Percentiles rank a stretch among this genome's conserved stretches.
These are phyloP conservation scores for Tiliacea citrago DNA, from an alignment of 2,888 invertebrate genomes.

Conservation along the genomic window DNA sequence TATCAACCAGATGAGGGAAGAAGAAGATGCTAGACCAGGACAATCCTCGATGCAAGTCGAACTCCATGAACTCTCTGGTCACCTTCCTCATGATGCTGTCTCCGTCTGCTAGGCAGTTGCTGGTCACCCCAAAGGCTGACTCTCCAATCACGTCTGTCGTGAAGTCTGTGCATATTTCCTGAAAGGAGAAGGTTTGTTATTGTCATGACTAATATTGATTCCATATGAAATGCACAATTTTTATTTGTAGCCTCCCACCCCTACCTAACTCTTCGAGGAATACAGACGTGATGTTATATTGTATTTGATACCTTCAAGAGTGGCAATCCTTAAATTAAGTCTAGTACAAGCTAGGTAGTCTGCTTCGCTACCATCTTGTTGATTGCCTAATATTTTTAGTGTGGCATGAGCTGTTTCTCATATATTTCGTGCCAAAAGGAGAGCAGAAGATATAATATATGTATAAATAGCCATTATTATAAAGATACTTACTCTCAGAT, in stretches of 20 bases:
- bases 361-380: background rate
- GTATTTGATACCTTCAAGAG: background rate
- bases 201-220: background rate
- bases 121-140: conserved; percentile 73
- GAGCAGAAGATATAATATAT: background rate
- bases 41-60: conserved; percentile 68
- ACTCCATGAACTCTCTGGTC: conserved; percentile 72
- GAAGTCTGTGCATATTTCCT: conserved; percentile 71
- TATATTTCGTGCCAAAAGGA: background rate
- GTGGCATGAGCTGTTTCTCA: background rate
- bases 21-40: conserved; percentile 78
- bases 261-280: too few relatives aligned
- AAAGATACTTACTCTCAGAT: conserved; percentile 45
- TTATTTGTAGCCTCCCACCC: too few relatives aligned
- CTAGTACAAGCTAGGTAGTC: background rate
- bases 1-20: conserved; percentile 73
- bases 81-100: conserved; percentile 72
- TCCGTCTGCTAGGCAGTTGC: conserved; percentile 72
- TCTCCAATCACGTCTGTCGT: conserved; percentile 77
- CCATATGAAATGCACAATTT: background rate
- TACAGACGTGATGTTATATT: too few relatives aligned
- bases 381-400: too few relatives aligned
- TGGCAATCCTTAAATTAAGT: background rate
- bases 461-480: background rate
- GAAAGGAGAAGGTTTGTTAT: conserved; percentile 2